A percentile compares a stretch with the other conserved stretches of the same genome.
Conservation (phyloP, 2,113 vertebrate species). For the Gymnorhina tibicen region DNA sequence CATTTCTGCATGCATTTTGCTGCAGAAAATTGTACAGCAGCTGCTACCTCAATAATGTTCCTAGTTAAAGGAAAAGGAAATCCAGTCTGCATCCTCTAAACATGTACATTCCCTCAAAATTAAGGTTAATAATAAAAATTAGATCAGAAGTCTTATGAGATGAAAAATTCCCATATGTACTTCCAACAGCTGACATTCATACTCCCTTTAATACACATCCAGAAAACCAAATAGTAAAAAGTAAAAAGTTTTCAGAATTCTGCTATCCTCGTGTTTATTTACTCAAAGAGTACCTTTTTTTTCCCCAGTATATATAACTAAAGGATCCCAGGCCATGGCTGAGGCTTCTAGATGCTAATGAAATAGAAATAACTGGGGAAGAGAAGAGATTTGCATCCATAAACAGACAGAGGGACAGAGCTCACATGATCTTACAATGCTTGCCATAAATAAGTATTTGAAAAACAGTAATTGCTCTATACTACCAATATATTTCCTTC, state of each 20-base stretch:
- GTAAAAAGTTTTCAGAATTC: background rate
- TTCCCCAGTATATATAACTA: background rate
- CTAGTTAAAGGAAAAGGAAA: background rate
- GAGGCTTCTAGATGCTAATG: background rate
- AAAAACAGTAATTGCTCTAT: background rate
- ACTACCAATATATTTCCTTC: background rate
- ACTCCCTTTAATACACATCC: background rate
- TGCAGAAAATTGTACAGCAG: background rate
- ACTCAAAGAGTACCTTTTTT: background rate
- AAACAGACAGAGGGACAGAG: background rate
- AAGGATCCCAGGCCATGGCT: background rate
- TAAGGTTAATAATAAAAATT: background rate
- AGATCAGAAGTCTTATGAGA: background rate
- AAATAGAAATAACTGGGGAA: background rate
- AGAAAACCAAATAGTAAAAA: background rate
- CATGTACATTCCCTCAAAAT: background rate
- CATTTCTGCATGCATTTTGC: background rate
- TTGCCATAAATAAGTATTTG: background rate
- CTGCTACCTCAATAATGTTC: background rate
- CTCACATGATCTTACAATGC: background rate
- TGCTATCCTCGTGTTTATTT: background rate
- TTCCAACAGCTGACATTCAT: background rate
- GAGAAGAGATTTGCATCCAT: background rate
- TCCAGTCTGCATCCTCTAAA: background rate
- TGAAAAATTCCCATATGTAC: rapidly evolving